A percentile compares a stretch with the other conserved stretches of the same genome.
phyloP scores from a whole-genome alignment of 2,797 vertebrate species.

The Gouania willdenowi region DNA sequence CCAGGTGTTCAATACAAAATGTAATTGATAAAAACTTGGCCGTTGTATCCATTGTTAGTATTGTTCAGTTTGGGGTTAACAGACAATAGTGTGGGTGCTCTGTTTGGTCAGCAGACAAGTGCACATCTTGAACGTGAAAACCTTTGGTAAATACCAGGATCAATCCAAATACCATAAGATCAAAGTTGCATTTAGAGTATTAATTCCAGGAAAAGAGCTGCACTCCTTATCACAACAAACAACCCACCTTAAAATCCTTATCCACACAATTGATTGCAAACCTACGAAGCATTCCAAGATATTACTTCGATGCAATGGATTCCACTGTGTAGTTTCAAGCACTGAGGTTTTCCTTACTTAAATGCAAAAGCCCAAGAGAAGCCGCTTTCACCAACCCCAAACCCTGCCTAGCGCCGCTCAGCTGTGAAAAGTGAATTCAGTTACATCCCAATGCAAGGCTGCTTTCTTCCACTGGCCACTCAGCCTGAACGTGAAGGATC shows the following conservation, averaged over 20 bases:
- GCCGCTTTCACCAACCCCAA: conserved; percentile 4
- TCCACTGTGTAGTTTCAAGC: conserved; percentile 4
- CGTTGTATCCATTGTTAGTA: no score
- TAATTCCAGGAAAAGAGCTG: conserved; percentile 27
- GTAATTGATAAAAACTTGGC: no score
- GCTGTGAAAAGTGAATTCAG: conserved; percentile 4
- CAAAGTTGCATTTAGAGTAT: conserved; percentile 23
- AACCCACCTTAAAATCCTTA: conserved; percentile 24
- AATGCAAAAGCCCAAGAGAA: not conserved
- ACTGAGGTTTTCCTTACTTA: not conserved
- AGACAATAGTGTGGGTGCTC: no score
- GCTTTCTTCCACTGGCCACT: conserved; percentile 4
- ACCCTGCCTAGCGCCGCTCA: not conserved
- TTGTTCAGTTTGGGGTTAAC: no score
- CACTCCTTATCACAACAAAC: conserved; percentile 20
- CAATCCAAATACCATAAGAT: conserved; percentile 19
- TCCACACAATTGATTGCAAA: conserved; percentile 28
- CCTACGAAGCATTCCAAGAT: conserved; percentile 8
- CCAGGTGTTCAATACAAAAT: no score
- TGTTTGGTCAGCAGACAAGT: no score
- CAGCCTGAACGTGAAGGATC: conserved; percentile 1
- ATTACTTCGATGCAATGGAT: not conserved
- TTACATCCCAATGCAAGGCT: not conserved
- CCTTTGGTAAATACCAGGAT: no score
- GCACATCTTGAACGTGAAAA: no score